Percentiles rank a stretch among this genome's conserved stretches.
phyloP scores from a whole-genome alignment of 2,797 vertebrate species.

The Sebastes nivosus region DNA sequence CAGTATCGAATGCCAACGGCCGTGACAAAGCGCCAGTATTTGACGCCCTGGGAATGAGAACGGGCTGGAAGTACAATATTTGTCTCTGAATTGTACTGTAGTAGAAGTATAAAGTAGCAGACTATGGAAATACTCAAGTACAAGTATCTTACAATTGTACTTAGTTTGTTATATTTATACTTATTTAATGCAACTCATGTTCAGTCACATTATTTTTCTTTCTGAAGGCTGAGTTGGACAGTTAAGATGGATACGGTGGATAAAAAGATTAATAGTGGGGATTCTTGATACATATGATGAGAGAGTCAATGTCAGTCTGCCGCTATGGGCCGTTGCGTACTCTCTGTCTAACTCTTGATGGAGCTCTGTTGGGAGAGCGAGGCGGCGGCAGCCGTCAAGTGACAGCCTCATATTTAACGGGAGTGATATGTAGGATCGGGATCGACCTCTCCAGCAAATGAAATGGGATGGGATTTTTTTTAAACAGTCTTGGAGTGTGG shows the following conservation, averaged over 20 bases:
- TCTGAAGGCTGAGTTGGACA: not conserved
- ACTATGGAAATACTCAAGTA: not conserved
- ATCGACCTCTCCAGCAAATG: slow-evolving; percentile 25
- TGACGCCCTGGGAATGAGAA: accelerated
- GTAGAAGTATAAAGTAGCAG: not conserved
- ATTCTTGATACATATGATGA: not conserved
- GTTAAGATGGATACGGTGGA: not conserved
- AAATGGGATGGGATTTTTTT: slow-evolving; percentile 30
- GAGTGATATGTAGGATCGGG: slow-evolving; percentile 25
- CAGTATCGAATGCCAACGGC: too few relatives aligned
- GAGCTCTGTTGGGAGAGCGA: slow-evolving; percentile 4
- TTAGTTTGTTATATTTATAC: not conserved
- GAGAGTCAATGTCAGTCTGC: slow-evolving; percentile 15
- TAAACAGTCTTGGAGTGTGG: not conserved
- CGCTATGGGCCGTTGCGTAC: not conserved
- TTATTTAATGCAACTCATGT: not conserved
- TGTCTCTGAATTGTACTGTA: not conserved
- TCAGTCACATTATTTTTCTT: not conserved
- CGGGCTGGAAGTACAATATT: not conserved
- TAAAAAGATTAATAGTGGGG: not conserved
- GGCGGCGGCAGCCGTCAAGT: slow-evolving; percentile 10
- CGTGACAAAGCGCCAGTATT: too few relatives aligned
- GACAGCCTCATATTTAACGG: slow-evolving; percentile 45
- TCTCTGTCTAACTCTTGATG: slow-evolving; percentile 21
- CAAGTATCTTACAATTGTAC: not conserved